A percentile compares a stretch with the other conserved stretches of the same genome.
Conservation (phyloP, 1,140 invertebrate genomes). For the Ooceraea biroi region DNA sequence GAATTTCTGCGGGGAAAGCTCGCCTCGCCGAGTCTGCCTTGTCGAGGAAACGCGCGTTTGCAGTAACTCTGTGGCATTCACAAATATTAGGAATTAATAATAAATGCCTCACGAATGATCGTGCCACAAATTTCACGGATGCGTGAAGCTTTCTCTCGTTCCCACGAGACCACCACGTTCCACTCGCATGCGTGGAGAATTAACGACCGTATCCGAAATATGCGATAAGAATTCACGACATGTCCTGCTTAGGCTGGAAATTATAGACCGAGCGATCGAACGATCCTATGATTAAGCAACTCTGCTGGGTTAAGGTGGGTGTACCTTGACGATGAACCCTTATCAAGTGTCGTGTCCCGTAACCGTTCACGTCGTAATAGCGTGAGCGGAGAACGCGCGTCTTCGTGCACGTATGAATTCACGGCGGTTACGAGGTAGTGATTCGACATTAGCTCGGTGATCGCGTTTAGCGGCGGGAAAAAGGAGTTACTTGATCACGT, state of each 20-base stretch:
- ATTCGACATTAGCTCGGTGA: background rate
- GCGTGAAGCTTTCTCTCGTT: slow-evolving; percentile 8
- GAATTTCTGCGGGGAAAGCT: too few species aligned
- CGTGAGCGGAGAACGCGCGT: background rate
- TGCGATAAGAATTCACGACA: background rate
- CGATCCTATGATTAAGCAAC: background rate
- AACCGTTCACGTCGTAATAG: background rate
- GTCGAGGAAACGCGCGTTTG: too few species aligned
- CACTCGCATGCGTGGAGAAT: background rate
- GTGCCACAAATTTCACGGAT: background rate
- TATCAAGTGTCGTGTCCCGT: background rate
- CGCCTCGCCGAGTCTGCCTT: too few species aligned
- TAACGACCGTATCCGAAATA: slow-evolving; percentile 12
- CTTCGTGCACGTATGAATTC: background rate
- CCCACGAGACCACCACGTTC: background rate
- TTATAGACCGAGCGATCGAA: background rate
- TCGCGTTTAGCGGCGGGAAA: background rate
- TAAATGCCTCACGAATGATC: background rate
- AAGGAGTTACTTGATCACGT: slow-evolving; percentile 28
- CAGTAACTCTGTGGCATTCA: background rate
- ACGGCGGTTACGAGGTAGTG: background rate
- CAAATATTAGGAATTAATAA: background rate
- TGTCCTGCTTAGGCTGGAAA: background rate
- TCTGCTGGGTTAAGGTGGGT: background rate
- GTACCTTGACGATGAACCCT: background rate